Evolutionary conservation across 2,113 vertebrate species (phyloP), one percentile per base, ranked within the genome.

Genomic region (Bombycilla garrulus): DNA sequence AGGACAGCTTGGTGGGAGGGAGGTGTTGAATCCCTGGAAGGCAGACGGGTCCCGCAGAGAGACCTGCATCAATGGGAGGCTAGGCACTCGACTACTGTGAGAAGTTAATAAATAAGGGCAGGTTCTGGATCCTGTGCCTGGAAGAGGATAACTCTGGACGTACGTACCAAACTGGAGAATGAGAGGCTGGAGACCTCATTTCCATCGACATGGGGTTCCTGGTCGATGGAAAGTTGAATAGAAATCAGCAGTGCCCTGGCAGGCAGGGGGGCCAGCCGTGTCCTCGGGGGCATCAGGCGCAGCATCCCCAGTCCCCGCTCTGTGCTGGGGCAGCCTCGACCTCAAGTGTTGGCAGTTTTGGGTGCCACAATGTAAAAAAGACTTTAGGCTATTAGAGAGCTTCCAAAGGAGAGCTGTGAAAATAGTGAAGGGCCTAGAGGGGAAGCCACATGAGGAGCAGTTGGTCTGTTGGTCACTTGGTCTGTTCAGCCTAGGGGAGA

Each of bases 1-100:
- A 22, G 33, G 5, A 1, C 3, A 1, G 1, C 2, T 2, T 9
- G 24, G 8, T 1, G 4, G 9, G 16, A 2, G 0, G 7, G 12
- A 18, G 45, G 10, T 40, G 16, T 8, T 9, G 38, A 1, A 5
- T 18, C 16, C 6, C 4, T 18, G 1, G 20, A 22, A 18, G n/a
- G 29, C 11, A 6, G 19, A 9, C 4, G 11, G 8, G 12, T 1
- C 11, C 3, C 2, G 36, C 15, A 7, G 22, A 45, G 12, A 17
- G 10, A 25, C 4, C 13, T 4, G 14, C 13, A 8, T 21, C 11
- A 18, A 5, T 10, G 14, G n/a, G 38, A 61, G 29, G 24, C 31
- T 35, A 47, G n/a, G 8, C 20, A 15, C 14, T 21, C 29, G 11
- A 6, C 24, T 12, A 8, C 20, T 8, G 14, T 31, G 53, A 22